A percentile compares a stretch with the other conserved stretches of the same genome.
Evolutionary conservation across 1,140 invertebrate genomes (phyloP).

Genomic region (Plutomurus gul): DNA sequence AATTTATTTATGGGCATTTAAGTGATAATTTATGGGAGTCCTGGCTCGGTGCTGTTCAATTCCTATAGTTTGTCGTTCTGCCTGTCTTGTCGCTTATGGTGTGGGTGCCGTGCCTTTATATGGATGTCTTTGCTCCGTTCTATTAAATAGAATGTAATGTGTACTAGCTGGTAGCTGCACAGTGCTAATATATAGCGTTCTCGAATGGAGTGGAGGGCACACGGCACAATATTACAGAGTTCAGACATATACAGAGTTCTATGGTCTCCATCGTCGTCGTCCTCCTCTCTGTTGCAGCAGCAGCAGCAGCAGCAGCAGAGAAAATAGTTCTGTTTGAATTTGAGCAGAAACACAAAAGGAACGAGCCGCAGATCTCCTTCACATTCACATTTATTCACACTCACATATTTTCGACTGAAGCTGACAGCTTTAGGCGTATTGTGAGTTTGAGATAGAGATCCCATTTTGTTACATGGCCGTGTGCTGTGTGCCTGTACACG

Average conservation of each 20-base stretch:
- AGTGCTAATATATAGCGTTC: not conserved
- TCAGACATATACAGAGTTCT: too few relatives aligned
- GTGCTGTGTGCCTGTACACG: not conserved
- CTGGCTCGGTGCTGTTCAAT: not conserved
- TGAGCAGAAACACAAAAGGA: slow-evolving; percentile 17
- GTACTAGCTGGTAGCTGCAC: not conserved
- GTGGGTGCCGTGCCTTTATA: not conserved
- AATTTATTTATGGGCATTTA: slow-evolving; percentile 47
- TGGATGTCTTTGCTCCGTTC: not conserved
- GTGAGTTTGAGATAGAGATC: slow-evolving; percentile 13
- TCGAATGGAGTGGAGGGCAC: not conserved
- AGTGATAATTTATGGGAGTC: slow-evolving; percentile 43
- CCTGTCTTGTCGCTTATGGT: not conserved
- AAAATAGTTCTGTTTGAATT: slow-evolving; percentile 13
- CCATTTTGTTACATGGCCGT: slow-evolving; percentile 2
- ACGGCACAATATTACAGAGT: too few relatives aligned
- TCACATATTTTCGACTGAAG: slow-evolving; percentile 24
- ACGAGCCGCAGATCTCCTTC: slow-evolving; percentile 20
- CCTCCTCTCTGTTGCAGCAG: too few relatives aligned
- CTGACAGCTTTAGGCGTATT: slow-evolving; percentile 23
- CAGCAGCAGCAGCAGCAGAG: too few relatives aligned
- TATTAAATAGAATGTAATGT: not conserved
- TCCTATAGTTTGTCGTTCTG: not conserved
- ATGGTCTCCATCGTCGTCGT: too few relatives aligned
- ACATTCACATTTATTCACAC: slow-evolving; percentile 24